Evolutionary conservation across 1,140 invertebrate species (phyloP), one percentile per base, ranked within the genome.

Genomic region (Portunus trituberculatus): DNA sequence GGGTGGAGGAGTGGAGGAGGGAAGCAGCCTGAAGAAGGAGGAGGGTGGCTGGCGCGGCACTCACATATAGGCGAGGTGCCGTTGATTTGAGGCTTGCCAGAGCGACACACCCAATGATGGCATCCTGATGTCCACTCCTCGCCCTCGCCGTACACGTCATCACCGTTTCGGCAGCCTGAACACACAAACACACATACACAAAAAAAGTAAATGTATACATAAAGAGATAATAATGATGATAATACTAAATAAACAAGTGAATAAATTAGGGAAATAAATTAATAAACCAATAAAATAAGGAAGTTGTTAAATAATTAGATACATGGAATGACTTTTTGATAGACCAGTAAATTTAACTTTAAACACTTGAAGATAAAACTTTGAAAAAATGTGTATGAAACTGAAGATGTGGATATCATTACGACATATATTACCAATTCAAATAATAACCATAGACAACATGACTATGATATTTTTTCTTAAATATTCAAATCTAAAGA

Each of bases 181-280:
- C 67, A 82, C 20, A 92, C 32, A 92, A 2, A 92, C 12, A 91
- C 28, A 90, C 32, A 90, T 32, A 90, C 88, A 90, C 29, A 90
- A 7, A 45, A 29, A 90, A 29, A 90, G n/a, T 67, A 29, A 28
- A 76, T 92, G 8, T 28, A 76, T 92, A 76, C 28, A 76, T 28
- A 16, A 29, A 67, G n/a, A 12, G 25, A 59, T 20, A 8, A 14
- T 52, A 7, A 90, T 32, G 45, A 8, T 32, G 31, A 39, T n/a
- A 14, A n/a, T 46, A 46, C 10, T 1, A 39, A 39, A 14, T 39
- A 90, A 14, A 14, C 6, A 14, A 90, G 88, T 8, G 25, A 20
- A 90, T 90, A 45, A 45, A 90, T 90, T 7, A 29, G 25, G 28
- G 28, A 32, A 90, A 90, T 46, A 45, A 20, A 32, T 90, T 1